Conservation (phyloP, 1,140 invertebrate genomes). For the Nylanderia fulva region DNA sequence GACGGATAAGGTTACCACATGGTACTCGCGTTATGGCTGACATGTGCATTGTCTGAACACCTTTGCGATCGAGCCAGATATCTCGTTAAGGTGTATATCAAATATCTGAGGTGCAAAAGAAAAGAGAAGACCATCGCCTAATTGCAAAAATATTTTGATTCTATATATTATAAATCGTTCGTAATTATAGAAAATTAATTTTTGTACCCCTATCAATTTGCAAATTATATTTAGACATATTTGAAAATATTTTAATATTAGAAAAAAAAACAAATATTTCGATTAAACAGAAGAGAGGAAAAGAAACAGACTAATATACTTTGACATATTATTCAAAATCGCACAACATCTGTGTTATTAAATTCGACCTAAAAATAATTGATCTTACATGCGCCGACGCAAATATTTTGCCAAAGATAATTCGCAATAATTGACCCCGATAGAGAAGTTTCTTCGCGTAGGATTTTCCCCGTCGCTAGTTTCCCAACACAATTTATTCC, state of each 20-base stretch:
- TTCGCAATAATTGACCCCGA: conserved; percentile 66
- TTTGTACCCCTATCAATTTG: not conserved
- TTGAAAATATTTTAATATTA: conserved; percentile 1
- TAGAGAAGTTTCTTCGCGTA: conserved; percentile 46
- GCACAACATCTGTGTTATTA: not conserved
- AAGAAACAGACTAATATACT: not conserved
- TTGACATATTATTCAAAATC: not conserved
- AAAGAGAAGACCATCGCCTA: not conserved
- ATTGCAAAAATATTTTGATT: not conserved
- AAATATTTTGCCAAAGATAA: conserved; percentile 46
- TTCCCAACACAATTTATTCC: conserved; percentile 67
- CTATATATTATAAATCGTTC: not conserved
- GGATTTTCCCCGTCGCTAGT: conserved; percentile 36
- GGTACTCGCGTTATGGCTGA: conserved; percentile 21
- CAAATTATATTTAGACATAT: not conserved
- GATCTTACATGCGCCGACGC: not conserved
- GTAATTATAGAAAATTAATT: not conserved
- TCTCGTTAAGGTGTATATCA: not conserved
- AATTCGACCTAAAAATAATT: not conserved
- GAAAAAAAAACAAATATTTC: not conserved
- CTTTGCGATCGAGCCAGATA: conserved; percentile 45
- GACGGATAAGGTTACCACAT: conserved; percentile 66
- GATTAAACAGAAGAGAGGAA: not conserved
- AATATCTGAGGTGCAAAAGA: not conserved
- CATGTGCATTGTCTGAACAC: conserved; percentile 61